Percentiles rank a stretch among this genome's conserved stretches.
phyloP scores from a whole-genome alignment of 2,113 vertebrate species.

The Ammodytes marinus region DNA sequence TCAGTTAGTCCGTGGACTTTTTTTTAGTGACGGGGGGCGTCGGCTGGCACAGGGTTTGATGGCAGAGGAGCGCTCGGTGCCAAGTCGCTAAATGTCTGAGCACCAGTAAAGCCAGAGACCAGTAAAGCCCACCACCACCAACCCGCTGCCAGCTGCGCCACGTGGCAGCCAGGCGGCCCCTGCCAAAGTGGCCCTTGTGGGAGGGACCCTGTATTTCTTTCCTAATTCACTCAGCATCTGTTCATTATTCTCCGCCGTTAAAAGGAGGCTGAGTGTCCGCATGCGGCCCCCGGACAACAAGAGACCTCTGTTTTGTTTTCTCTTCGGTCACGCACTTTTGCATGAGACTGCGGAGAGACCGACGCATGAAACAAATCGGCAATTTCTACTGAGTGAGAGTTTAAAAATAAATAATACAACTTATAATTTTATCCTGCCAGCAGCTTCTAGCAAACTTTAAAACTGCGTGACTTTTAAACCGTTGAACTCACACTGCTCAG shows the following conservation, averaged over 20 bases:
- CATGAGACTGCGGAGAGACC: constrained; percentile 23
- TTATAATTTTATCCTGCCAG: too few species aligned
- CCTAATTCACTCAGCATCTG: constrained; percentile 90
- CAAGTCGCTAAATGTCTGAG: constrained; percentile 87
- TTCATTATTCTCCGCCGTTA: constrained; percentile 85
- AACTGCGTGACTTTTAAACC: not conserved
- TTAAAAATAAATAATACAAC: not conserved
- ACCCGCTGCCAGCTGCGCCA: constrained; percentile 84
- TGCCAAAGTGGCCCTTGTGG: constrained; percentile 87
- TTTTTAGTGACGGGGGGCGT: constrained; percentile 46
- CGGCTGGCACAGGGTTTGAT: constrained; percentile 74
- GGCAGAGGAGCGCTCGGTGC: constrained; percentile 64
- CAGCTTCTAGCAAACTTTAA: not conserved
- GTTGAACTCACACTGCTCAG: constrained; percentile 37
- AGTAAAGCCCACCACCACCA: constrained; percentile 74
- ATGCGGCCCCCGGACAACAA: constrained; percentile 33
- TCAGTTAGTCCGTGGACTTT: constrained; percentile 12
- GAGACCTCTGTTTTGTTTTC: constrained; percentile 1
- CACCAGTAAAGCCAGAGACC: constrained; percentile 82
- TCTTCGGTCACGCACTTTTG: constrained; percentile 50
- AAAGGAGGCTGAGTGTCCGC: constrained; percentile 70
- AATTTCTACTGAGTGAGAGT: constrained; percentile 19
- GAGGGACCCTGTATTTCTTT: constrained; percentile 88
- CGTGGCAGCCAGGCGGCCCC: constrained; percentile 83
- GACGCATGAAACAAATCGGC: constrained; percentile 21